phyloP scores from a whole-genome alignment of 2,888 invertebrate species.

The Parascotia fuliginaria region DNA sequence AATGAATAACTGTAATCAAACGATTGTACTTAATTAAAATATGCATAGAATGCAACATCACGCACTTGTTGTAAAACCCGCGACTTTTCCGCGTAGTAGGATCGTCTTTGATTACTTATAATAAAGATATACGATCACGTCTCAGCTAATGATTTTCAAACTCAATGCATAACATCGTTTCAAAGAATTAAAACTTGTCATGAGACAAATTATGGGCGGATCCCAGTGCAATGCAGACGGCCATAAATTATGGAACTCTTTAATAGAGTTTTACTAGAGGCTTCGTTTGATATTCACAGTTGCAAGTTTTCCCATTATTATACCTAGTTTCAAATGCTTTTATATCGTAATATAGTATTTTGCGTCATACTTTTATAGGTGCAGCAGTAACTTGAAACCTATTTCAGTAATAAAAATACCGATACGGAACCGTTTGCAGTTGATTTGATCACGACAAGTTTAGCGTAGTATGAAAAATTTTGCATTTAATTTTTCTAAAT shows the following conservation, averaged over 20 bases:
- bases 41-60: slow-evolving; percentile 40
- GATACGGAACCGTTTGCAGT: not conserved
- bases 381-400: not conserved
- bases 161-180: slow-evolving; percentile 35
- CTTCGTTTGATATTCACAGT: slow-evolving; percentile 45
- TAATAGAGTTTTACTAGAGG: slow-evolving; percentile 42
- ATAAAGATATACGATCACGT: slow-evolving; percentile 43
- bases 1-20: slow-evolving; percentile 43
- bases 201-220: slow-evolving; percentile 51
- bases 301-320: slow-evolving; percentile 57
- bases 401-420: slow-evolving; percentile 5
- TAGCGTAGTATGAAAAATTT: too few relatives aligned
- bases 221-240: slow-evolving; percentile 48
- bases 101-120: slow-evolving; percentile 37
- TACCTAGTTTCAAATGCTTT: slow-evolving; percentile 6
- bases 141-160: slow-evolving; percentile 33
- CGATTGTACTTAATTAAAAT: slow-evolving; percentile 38
- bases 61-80: slow-evolving; percentile 17
- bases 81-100: slow-evolving; percentile 58
- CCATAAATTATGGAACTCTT: slow-evolving; percentile 60
- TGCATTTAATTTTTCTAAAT: too few relatives aligned
- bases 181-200: slow-evolving; percentile 49
- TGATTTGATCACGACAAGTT: too few relatives aligned
- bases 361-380: slow-evolving; percentile 4
- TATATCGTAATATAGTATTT: not conserved